Evolutionary conservation across 1,140 invertebrate species (phyloP).

Genomic region (Helicoverpa armigera): DNA sequence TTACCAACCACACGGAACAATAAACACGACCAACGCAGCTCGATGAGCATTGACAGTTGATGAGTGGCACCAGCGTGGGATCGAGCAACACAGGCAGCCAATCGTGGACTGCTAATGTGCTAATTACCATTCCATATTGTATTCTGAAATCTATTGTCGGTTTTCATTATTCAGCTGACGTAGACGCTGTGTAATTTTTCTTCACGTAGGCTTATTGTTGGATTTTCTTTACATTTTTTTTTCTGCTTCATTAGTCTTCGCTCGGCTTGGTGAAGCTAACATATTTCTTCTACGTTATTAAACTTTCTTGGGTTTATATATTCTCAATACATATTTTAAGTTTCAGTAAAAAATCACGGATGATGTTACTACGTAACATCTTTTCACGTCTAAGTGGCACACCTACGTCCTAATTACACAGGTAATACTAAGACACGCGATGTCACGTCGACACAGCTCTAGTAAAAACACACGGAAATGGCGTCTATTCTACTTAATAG

Average conservation of each 20-base stretch:
- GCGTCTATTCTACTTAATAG: background rate
- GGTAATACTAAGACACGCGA: slow-evolving; percentile 33
- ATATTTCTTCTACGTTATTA: slow-evolving; percentile 27
- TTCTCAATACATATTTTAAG: slow-evolving; percentile 36
- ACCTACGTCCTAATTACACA: slow-evolving; percentile 31
- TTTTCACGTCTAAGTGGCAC: slow-evolving; percentile 16
- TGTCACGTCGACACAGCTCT: background rate
- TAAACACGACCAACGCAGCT: slow-evolving; percentile 45
- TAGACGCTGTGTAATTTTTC: slow-evolving; percentile 26
- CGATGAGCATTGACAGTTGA: slow-evolving; percentile 38
- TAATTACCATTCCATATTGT: slow-evolving; percentile 49
- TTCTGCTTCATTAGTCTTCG: slow-evolving; percentile 38
- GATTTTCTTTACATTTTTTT: slow-evolving; percentile 30
- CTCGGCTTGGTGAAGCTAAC: slow-evolving; percentile 3
- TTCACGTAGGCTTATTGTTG: slow-evolving; percentile 41
- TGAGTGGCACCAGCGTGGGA: slow-evolving; percentile 43
- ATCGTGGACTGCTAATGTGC: slow-evolving; percentile 43
- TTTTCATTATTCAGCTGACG: slow-evolving; percentile 31
- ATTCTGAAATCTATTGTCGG: slow-evolving; percentile 46
- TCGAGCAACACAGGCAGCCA: slow-evolving; percentile 39
- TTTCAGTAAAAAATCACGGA: slow-evolving; percentile 5
- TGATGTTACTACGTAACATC: slow-evolving; percentile 28
- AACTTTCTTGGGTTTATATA: background rate
- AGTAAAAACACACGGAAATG: slow-evolving; percentile 27
- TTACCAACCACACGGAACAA: slow-evolving; percentile 46